Evolutionary conservation across 2,888 invertebrate species (phyloP), one percentile per base, ranked within the genome.

Genomic region (Charanyca ferruginea): DNA sequence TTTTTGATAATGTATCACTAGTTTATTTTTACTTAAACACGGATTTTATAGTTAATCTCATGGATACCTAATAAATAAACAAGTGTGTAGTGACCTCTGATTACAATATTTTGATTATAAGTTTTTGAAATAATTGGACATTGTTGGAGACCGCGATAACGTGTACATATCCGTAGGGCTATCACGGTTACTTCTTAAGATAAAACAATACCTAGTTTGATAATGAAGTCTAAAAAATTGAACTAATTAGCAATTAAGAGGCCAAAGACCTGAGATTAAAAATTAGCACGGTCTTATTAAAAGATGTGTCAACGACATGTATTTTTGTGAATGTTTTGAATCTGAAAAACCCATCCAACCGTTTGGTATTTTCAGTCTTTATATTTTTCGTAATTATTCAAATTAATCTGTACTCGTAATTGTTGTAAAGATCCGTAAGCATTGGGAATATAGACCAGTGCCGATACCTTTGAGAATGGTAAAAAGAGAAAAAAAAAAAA

Each of bases 121-220:
- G 3, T 44, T 71, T 62, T 49, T 38, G 8, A 63, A 41, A 52
- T 66, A 66, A 68, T 52, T 68, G 47, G 45, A 2, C 20, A 22
- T 25, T 23, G 18, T 68, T 53, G 22, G 18, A 13, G 7, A 48
- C 49, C 1, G 18, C 7, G 32, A 18, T 48, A 52, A 28, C 1
- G 13, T 41, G 22, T 22, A 57, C n/a, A n/a, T 35, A 18, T 69
- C 22, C 41, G 48, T 54, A 18, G 16, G 7, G 44, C 44, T 41
- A 49, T 49, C 25, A 16, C 8, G 20, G 42, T 18, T 22, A 18
- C 28, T 22, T 35, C 1, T n/a, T 18, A 2, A 41, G 44, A 69
- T 54, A 59, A 58, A 42, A 20, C 0, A 38, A 22, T 75, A 22
- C 38, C 32, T 59, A 35, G 13, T 38, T 55, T 52, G 52, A 57